Base-by-base conservation (phyloP, 1,140 invertebrate genomes). In the Drosophila parvula region DNA sequence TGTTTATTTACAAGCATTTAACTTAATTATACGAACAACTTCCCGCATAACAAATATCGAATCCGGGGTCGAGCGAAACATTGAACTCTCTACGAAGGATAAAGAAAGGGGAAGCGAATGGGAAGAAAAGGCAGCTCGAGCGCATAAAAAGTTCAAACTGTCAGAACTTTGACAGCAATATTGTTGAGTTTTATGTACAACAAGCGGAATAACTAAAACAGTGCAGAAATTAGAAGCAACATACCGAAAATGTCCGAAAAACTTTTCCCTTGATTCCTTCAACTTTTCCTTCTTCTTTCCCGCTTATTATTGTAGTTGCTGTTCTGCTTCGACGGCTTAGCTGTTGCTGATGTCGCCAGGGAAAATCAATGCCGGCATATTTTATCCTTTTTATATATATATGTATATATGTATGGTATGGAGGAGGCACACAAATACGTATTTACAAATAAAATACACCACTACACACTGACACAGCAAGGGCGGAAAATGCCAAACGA, bases 301-400 rank as follows among this genome's bases (percentile, higher is more conserved):
- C 43, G 50, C 51, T 58, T 78, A 58, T 38, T 53, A 34, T 62
- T 51, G 48, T 74, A 56, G 64, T 45, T 60, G 36, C 36, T 65
- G 47, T 51, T 34, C 45, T 48, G 53, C 18, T 36, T 61, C 34
- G 51, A 64, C 48, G 59, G 56, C 51, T 81, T 56, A 63, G 68
- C 50, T 55, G 47, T n/a, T 80, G 79, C 40, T 79, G 82, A 61
- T 79, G 73, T 78, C 69, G 63, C 78, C 64, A 40, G 41, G 48
- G 47, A 86, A 89, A 89, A 88, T 89, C 84, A 88, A 88, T 88
- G 84, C 74, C 59, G 65, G 65, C 77, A 89, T 88, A 88, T 88
- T 89, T 89, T 88, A 88, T 88, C 84, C 77, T 82, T 88, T 84
- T 89, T 80, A 45, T 74, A 7, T 43, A 8, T 18, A 32, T 41